Evolutionary conservation across 2,113 vertebrate genomes (phyloP).

Genomic region (Mormyrus lacerda): DNA sequence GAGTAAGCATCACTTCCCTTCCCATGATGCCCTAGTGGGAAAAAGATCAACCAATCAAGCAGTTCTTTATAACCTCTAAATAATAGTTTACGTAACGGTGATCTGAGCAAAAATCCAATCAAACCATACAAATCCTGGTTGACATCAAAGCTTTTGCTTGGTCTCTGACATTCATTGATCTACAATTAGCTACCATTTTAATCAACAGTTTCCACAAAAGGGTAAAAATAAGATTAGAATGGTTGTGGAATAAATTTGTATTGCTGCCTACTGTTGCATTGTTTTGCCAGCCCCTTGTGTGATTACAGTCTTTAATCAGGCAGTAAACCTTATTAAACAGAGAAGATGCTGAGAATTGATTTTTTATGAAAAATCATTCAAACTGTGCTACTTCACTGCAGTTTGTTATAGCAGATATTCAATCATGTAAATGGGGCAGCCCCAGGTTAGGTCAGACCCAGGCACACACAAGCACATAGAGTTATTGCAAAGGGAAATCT

Average conservation of each 20-base stretch:
- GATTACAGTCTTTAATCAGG: background rate
- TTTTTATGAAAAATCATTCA: background rate
- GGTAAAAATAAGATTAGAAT: background rate
- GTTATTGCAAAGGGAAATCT: background rate
- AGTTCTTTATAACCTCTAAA: background rate
- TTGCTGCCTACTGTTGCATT: conserved; percentile 13
- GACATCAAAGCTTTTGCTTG: conserved; percentile 27
- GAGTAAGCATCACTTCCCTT: background rate
- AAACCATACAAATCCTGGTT: conserved; percentile 1
- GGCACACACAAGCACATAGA: background rate
- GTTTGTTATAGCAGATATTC: background rate
- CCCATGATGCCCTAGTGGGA: background rate
- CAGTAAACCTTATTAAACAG: background rate
- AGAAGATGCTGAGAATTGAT: conserved; percentile 1
- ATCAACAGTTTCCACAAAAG: background rate
- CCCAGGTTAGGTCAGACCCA: background rate
- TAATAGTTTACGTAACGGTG: background rate
- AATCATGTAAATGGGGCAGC: background rate
- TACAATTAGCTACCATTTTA: conserved; percentile 13
- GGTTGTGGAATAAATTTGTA: background rate
- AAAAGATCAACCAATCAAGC: background rate
- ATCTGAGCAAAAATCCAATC: background rate
- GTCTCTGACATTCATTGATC: conserved; percentile 15
- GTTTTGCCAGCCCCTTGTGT: background rate
- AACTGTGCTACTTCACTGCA: background rate